Conservation (phyloP, 2,797 vertebrate genomes). For the Telmatherina bonti region DNA sequence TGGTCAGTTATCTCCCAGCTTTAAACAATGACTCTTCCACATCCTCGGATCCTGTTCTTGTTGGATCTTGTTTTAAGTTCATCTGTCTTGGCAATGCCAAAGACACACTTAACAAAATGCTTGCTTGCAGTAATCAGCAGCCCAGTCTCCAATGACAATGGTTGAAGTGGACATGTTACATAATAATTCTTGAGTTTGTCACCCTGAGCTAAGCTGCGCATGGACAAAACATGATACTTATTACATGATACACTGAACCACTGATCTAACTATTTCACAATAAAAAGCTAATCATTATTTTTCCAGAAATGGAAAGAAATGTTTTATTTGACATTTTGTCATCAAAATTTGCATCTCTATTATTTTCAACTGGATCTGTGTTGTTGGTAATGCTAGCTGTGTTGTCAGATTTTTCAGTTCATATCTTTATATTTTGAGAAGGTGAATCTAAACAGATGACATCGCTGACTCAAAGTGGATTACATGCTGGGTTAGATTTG, state of each 20-base stretch:
- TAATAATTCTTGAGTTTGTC: not conserved
- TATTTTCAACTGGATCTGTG: too few relatives aligned
- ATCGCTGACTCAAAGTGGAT: not conserved
- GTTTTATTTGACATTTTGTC: too few relatives aligned
- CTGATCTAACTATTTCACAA: too few relatives aligned
- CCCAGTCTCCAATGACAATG: not conserved
- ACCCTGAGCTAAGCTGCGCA: not conserved
- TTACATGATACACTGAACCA: not conserved
- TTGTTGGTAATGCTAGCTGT: too few relatives aligned
- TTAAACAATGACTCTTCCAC: not conserved
- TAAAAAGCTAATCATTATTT: not conserved
- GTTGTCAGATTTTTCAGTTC: too few relatives aligned
- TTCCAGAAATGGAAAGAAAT: too few relatives aligned
- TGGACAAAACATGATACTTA: conserved; percentile 30
- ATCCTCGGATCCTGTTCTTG: not conserved
- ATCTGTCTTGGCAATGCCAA: conserved; percentile 25
- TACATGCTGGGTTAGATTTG: conserved; percentile 10
- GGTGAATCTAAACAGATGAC: conserved; percentile 6
- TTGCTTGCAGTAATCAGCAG: not conserved
- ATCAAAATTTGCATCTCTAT: not conserved
- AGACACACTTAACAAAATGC: conserved; percentile 10
- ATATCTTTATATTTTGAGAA: too few relatives aligned
- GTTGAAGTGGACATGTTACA: not conserved
- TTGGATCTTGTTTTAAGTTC: conserved; percentile 28
- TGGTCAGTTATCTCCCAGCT: conserved; percentile 10